These are phyloP conservation scores for Gavialis gangeticus DNA, from an alignment of 2,113 vertebrate genomes.

Conservation along the genomic window DNA sequence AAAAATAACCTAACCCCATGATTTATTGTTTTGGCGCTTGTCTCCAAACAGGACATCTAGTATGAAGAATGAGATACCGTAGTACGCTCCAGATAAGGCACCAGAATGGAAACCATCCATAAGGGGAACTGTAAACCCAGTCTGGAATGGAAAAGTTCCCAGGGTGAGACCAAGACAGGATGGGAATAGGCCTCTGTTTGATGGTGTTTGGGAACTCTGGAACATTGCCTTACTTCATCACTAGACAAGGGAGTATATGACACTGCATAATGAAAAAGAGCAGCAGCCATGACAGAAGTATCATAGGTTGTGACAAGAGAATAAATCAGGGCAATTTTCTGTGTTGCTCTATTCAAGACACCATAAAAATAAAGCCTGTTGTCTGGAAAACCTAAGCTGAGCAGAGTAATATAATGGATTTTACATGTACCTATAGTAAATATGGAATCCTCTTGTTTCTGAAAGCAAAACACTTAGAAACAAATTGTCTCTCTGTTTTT, in stretches of 20 bases:
- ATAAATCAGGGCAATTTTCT: constrained; percentile 58
- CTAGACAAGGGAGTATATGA: background rate
- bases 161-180: constrained; percentile 19
- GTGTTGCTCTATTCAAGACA: constrained; percentile 42
- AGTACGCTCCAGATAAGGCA: constrained; percentile 62
- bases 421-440: background rate
- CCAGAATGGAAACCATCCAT: constrained; percentile 37
- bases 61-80: constrained; percentile 70
- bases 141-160: constrained; percentile 59
- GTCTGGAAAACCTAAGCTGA: constrained; percentile 50
- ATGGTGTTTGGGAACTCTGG: constrained; percentile 22
- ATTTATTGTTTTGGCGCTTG: constrained; percentile 75
- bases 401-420: constrained; percentile 58
- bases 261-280: constrained; percentile 52
- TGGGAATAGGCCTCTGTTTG: constrained; percentile 5
- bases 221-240: background rate
- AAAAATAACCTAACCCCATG: constrained; percentile 70
- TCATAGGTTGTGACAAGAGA: constrained; percentile 24
- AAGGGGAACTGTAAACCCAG: constrained; percentile 15
- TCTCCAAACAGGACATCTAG: constrained; percentile 70
- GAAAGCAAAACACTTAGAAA: constrained; percentile 29
- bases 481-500: background rate
- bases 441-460: constrained; percentile 16
- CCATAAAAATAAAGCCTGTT: constrained; percentile 63
- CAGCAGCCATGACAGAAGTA: constrained; percentile 17